These are phyloP conservation scores for Equus quagga DNA, from an alignment of 2,113 vertebrate genomes.

Conservation along the genomic window DNA sequence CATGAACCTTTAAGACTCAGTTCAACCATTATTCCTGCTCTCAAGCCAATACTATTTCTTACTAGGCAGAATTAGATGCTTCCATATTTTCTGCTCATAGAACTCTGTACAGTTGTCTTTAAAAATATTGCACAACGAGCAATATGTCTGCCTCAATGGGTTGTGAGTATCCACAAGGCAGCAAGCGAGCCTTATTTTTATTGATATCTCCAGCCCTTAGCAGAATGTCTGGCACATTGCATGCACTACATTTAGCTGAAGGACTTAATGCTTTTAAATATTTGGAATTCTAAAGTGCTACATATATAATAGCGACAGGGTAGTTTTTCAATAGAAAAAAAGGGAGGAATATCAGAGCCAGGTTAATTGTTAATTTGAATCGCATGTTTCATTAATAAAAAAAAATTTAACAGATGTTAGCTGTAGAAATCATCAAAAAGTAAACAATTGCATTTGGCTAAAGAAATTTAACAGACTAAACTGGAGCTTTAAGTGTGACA, in stretches of 20 bases:
- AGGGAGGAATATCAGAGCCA: neutral
- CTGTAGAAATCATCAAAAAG: neutral
- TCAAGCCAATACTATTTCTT: neutral
- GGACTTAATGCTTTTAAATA: neutral
- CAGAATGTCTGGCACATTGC: neutral
- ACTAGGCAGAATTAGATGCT: neutral
- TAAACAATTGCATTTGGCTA: neutral
- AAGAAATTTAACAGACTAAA: neutral
- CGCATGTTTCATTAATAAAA: neutral
- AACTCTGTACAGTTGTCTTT: neutral
- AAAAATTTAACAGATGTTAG: neutral
- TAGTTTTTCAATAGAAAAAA: slow-evolving; percentile 38
- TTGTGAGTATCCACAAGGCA: neutral
- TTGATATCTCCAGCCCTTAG: neutral
- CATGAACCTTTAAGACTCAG: neutral
- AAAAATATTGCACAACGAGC: neutral
- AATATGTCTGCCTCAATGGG: neutral
- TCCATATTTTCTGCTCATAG: neutral
- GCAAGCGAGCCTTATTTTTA: neutral
- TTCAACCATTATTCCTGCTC: neutral
- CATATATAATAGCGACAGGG: neutral
- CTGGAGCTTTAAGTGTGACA: neutral
- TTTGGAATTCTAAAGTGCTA: neutral
- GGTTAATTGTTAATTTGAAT: neutral
- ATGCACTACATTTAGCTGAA: neutral